Percentiles rank a stretch among this genome's conserved stretches.
Evolutionary conservation across 2,888 invertebrate genomes (phyloP).

Genomic region (Standfussiana lucernea): DNA sequence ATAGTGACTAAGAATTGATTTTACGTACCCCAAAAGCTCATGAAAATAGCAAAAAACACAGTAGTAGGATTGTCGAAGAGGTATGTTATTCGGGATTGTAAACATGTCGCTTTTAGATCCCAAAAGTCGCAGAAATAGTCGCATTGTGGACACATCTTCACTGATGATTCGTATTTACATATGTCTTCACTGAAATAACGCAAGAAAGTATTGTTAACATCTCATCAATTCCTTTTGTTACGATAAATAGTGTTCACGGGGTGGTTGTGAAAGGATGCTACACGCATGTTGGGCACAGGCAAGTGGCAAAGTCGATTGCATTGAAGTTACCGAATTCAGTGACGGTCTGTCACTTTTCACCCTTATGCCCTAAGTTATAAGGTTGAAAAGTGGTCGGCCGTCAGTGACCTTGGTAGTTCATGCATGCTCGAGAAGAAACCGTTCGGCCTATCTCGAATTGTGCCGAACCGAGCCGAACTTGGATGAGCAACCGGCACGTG

Average conservation of each 20-base stretch:
- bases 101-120: constrained; percentile 95
- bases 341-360: no score
- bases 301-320: no score
- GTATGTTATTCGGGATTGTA: constrained; percentile 96
- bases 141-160: constrained; percentile 98
- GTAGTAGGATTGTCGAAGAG: constrained; percentile 98
- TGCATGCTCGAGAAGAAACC: neutral
- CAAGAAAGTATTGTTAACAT: neutral
- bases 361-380: no score
- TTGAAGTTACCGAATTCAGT: no score
- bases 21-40: constrained; percentile 97
- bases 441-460: no score
- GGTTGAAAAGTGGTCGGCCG: no score
- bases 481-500: no score
- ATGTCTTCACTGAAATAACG: constrained; percentile 92
- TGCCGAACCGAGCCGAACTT: no score
- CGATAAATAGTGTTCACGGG: neutral
- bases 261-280: neutral
- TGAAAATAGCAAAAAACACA: constrained; percentile 98
- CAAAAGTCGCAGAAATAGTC: constrained; percentile 96
- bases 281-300: no score
- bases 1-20: neutral
- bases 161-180: constrained; percentile 91
- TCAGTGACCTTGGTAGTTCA: no score
- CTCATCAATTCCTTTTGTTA: neutral